Percentiles rank a stretch among this genome's conserved stretches.
phyloP scores from a whole-genome alignment of 2,113 vertebrate genomes.

The Indicator maculatus region DNA sequence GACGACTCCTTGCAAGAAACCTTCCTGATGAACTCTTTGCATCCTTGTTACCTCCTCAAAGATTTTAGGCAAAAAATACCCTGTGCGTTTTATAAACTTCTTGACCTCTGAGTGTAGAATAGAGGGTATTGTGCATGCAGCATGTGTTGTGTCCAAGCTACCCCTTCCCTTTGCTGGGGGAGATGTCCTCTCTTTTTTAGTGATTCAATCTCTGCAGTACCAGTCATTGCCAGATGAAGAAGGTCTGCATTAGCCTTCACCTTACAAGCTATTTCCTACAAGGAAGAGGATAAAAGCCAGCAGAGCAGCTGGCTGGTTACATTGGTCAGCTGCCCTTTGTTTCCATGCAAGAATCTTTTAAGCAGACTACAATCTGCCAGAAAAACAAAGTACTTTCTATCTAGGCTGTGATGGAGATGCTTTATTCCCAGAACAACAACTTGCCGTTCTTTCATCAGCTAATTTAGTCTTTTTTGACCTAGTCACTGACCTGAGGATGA shows the following conservation, averaged over 20 bases:
- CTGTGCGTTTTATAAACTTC: background rate
- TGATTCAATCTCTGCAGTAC: background rate
- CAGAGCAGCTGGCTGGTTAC: background rate
- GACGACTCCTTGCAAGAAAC: background rate
- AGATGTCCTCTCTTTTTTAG: background rate
- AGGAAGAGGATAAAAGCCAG: background rate
- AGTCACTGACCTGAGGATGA: slow-evolving; percentile 17
- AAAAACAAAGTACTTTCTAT: slow-evolving; percentile 4
- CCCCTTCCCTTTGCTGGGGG: background rate
- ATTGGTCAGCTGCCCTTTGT: background rate
- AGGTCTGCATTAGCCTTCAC: background rate
- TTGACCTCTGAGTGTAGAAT: background rate
- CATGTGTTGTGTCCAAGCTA: background rate
- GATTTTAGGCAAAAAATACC: background rate
- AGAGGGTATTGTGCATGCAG: background rate
- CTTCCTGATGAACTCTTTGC: background rate
- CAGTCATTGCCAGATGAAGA: background rate
- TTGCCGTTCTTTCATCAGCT: background rate
- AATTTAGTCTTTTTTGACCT: slow-evolving; percentile 26
- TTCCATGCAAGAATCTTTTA: background rate
- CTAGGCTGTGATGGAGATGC: background rate
- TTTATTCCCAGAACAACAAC: slow-evolving; percentile 16
- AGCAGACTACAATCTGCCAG: background rate
- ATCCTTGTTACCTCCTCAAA: background rate
- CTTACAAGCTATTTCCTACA: background rate